Base-by-base conservation (phyloP, 2,797 vertebrate species). In the Rhinichthys osculus region DNA sequence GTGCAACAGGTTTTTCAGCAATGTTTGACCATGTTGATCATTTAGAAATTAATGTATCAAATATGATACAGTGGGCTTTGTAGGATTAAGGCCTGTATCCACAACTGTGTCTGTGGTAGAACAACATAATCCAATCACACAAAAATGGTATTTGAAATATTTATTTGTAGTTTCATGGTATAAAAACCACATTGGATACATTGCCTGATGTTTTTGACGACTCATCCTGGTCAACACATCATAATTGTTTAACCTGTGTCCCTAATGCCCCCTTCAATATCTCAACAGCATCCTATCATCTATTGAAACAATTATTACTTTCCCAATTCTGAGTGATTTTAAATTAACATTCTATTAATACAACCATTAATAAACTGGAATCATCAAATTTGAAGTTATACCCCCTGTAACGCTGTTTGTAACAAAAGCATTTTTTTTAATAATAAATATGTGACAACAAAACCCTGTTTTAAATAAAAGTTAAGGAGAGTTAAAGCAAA, bases 91-190 rank as follows among this genome's bases (percentile, higher is more conserved):
- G 27, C 23, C 1, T 38, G 11, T 38, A 8, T 77, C 6, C 1
- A 4, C 2, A 69, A 69, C 11, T 7, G 14, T 16, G 16, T 67
- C 11, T 38, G 23, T 40, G 19, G 30, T 33, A 14, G 40, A 66
- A 33, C 2, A 79, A 52, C n/a, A 69, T 23, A 4, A 70, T 19
- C 23, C 30, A 44, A 35, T 38, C 40, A 33, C 33, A 77, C 59
- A 16, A 71, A 30, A 42, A 66, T 14, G 50, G 50, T 83, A 79
- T 40, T 59, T 16, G 21, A 79, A 35, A 52, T 35, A 38, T 85
- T 82, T 83, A 77, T 89, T 87, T 86, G 72, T 57, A 62, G n/a
- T 78, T 82, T 5, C 35, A 35, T 35, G 35, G 35, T 86, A 21
- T 82, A 85, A 89, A 52, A 19, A 30, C 57, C 86, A 73, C 9